Base-by-base conservation (phyloP, 2,888 invertebrate species). In the Urechis unicinctus region DNA sequence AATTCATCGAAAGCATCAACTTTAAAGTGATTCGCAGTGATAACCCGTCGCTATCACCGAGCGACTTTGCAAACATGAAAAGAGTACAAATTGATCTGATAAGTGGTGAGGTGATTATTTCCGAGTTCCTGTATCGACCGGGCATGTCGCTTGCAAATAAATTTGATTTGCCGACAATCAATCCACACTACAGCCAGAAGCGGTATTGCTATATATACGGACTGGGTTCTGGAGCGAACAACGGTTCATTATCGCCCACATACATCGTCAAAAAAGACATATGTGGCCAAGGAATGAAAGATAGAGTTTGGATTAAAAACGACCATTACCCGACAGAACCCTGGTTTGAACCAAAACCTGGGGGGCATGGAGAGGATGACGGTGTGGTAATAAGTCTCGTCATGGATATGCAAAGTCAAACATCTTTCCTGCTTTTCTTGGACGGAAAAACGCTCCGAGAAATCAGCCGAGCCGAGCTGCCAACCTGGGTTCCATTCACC, bases 201-300 rank as follows among this genome's bases (percentile, higher is more conserved):
- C 56, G 53, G 5, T 72, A 73, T 53, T 74, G 74, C 57, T 71
- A 53, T 60, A 65, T 70, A 24, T 74, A 72, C 48, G 74, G 74
- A 0, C 49, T 70, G 5, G 68, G 68, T 3, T 24, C 69, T n/a
- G 73, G 70, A 59, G 61, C 56, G 4, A 71, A 73, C 53, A 61
- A 67, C 41, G 52, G 56, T 3, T 59, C 58, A 1, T 50, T 72
- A 1, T 66, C 64, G 50, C 62, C 64, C 24, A 64, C 67, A 13
- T 64, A 69, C 3, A 48, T 74, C n/a, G 72, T 68, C 2, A 74
- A 74, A 62, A 70, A 71, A 55, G 67, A 72, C 42, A 4, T 73
- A 17, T 74, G 74, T 54, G 57, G 29, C 3, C 31, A 24, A 22
- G 28, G 44, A 21, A 56, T 56, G 2, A 44, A 58, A 1, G 70